A percentile compares a stretch with the other conserved stretches of the same genome.
phyloP scores from a whole-genome alignment of 2,797 vertebrate genomes.

The Poeciliopsis presidionis region DNA sequence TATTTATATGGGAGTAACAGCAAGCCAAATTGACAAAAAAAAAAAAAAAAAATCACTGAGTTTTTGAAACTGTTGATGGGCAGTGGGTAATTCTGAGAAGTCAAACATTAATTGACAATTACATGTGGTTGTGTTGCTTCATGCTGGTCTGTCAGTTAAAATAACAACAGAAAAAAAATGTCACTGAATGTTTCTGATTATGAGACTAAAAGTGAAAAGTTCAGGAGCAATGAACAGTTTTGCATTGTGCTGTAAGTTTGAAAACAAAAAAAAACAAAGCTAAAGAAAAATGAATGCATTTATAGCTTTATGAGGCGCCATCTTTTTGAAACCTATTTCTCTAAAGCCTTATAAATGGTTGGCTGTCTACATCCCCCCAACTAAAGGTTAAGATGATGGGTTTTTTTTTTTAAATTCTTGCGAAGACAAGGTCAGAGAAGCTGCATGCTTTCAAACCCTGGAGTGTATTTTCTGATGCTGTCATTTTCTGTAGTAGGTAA shows the following conservation, averaged over 20 bases:
- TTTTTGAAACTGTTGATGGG: neutral
- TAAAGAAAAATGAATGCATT: neutral
- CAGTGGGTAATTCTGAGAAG: neutral
- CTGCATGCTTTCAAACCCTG: neutral
- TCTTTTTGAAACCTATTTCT: neutral
- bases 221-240: neutral
- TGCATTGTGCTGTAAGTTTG: neutral
- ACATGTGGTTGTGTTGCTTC: neutral
- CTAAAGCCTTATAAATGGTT: neutral
- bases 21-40: neutral
- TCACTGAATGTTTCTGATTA: neutral
- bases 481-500: constrained; percentile 6
- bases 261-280: neutral
- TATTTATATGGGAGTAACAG: neutral
- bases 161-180: neutral
- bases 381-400: constrained; percentile 1
- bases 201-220: neutral
- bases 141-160: neutral
- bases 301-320: neutral
- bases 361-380: neutral
- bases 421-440: constrained; percentile 14
- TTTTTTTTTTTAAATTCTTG: constrained; percentile 13
- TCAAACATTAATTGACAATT: neutral
- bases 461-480: constrained; percentile 3
- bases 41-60: neutral